Percentiles rank a stretch among this genome's conserved stretches.
Evolutionary conservation across 1,140 invertebrate species (phyloP).

Genomic region (Coelopa frigida): DNA sequence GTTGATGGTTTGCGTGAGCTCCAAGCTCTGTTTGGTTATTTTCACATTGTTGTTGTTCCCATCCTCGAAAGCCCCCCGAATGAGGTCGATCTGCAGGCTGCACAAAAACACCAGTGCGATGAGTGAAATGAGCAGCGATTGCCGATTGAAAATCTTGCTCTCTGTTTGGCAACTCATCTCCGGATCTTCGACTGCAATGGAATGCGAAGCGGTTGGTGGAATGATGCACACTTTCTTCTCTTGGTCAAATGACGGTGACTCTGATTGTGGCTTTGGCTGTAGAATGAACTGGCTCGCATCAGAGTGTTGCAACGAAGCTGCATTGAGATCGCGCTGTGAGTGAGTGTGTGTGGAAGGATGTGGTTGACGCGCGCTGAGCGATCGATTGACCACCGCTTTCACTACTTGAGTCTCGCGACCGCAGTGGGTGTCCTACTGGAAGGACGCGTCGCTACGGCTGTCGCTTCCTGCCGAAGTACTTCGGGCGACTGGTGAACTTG

Average conservation of each 20-base stretch:
- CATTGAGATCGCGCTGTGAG: too few species aligned
- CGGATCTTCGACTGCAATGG: not conserved
- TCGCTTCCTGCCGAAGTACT: constrained; percentile 31
- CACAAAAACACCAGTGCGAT: constrained; percentile 6
- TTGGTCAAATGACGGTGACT: too few species aligned
- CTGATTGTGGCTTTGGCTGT: too few species aligned
- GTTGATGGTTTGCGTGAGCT: constrained; percentile 54
- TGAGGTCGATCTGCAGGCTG: constrained; percentile 12
- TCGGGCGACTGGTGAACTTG: constrained; percentile 52
- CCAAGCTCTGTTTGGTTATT: constrained; percentile 47
- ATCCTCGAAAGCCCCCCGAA: constrained; percentile 29
- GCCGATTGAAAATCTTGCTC: constrained; percentile 2
- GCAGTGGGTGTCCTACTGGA: constrained; percentile 2
- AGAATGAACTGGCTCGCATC: too few species aligned
- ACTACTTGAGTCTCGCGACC: too few species aligned
- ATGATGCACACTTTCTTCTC: too few species aligned
- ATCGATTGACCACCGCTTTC: too few species aligned
- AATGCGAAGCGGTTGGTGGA: constrained; percentile 1
- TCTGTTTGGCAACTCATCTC: not conserved
- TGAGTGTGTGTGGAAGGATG: too few species aligned
- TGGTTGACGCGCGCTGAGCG: too few species aligned
- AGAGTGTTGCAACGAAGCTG: too few species aligned
- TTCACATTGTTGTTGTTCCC: constrained; percentile 43
- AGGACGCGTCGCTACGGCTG: constrained; percentile 15
- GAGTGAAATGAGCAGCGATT: constrained; percentile 9